Evolutionary conservation across 2,797 vertebrate genomes (phyloP).

Genomic region (Sarcophilus harrisii): DNA sequence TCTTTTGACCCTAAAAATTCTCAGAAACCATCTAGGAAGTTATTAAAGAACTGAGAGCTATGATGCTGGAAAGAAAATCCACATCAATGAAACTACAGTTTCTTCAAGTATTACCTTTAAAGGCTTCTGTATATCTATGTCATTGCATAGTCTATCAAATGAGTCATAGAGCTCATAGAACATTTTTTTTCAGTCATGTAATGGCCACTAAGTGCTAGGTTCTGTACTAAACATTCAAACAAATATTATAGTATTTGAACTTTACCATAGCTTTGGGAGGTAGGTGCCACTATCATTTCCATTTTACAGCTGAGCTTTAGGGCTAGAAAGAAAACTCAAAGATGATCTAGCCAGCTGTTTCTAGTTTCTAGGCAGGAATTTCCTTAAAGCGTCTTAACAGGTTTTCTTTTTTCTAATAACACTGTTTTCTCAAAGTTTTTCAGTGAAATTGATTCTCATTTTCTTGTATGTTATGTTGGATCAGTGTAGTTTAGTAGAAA

Average conservation of each 20-base stretch:
- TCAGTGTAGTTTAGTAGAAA: neutral
- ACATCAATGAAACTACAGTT: neutral
- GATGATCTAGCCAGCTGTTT: neutral
- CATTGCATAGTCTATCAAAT: neutral
- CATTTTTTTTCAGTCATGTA: neutral
- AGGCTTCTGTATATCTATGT: neutral
- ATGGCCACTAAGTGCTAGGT: neutral
- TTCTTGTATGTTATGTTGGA: neutral
- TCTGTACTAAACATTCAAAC: neutral
- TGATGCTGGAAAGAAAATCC: neutral
- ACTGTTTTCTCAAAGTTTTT: neutral
- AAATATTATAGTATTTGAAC: neutral
- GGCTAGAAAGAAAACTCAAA: neutral
- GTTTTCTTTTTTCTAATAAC: too few species aligned
- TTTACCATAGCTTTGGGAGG: too few species aligned
- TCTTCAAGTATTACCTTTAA: neutral
- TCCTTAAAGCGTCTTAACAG: neutral
- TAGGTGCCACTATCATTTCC: neutral
- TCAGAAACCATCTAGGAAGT: neutral
- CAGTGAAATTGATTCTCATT: neutral
- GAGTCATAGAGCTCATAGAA: neutral
- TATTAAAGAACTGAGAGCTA: neutral
- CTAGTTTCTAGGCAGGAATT: neutral
- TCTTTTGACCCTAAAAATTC: neutral
- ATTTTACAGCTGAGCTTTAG: neutral